Evolutionary conservation across 2,797 vertebrate genomes (phyloP), one percentile per base, ranked within the genome.

Genomic region (Sciurus vulgaris): DNA sequence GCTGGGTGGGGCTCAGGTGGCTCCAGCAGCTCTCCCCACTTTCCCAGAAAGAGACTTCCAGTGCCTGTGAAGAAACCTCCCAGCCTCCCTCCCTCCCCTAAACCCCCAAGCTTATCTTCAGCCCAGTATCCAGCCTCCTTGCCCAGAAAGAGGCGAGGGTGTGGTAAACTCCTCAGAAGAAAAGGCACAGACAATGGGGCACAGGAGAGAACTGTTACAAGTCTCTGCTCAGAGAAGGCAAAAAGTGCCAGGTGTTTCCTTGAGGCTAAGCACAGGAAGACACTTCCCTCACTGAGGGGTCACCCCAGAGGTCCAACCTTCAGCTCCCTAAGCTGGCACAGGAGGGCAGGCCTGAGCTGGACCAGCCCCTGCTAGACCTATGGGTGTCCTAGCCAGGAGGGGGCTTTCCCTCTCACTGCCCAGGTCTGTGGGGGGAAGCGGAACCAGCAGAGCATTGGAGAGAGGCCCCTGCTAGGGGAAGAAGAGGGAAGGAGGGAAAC

Each of bases 171-270:
- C 89, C 67, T 88, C 14, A 35, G 17, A 93, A 97, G 12, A 97
- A 73, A 89, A 93, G 35, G n/a, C 70, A 69, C 13, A 35, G 88
- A 96, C 97, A 97, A 98, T 95, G 69, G 51, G 38, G 20, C 65
- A 97, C 28, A 89, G 38, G 4, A 74, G 8, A 95, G 9, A 87
- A 95, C 9, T 70, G 84, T 78, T 86, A 35, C 2, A n/a, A 89
- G 72, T 70, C 94, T 92, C 35, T 61, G 33, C 72, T 84, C 74
- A 87, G 30, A 35, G 24, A 73, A 86, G 6, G 69, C 93, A 78
- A 44, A 56, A 83, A 83, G 81, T 44, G 28, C 89, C 97, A 97
- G 94, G 95, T 97, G 94, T 95, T 95, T 96, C 91, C 95, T 94
- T 54, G 22, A 96, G n/a, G 11, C 83, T 35, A 69, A 13, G 33